Percentiles rank a stretch among this genome's conserved stretches.
These are phyloP conservation scores for Chionis minor DNA, from an alignment of 2,113 vertebrate genomes.

Conservation along the genomic window DNA sequence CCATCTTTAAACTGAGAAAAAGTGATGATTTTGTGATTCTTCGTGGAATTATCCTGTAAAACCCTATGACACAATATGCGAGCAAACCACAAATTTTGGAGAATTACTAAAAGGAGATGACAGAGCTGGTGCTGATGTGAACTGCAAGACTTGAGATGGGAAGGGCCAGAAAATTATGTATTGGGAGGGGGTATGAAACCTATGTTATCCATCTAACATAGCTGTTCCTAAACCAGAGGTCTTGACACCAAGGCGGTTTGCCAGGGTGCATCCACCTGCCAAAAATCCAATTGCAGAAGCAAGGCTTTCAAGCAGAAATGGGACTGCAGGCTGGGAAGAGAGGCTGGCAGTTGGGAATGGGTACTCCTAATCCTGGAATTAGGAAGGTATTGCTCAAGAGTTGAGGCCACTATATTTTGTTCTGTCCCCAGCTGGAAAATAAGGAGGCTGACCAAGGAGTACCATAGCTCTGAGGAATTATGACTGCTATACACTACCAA, in stretches of 20 bases:
- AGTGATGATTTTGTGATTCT: background rate
- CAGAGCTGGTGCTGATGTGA: background rate
- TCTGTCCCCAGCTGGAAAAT: background rate
- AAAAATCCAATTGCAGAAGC: background rate
- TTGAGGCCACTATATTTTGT: background rate
- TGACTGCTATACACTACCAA: background rate
- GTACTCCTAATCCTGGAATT: background rate
- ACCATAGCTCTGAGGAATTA: background rate
- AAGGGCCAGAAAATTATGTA: background rate
- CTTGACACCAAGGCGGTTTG: background rate
- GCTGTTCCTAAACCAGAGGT: background rate
- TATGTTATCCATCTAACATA: background rate
- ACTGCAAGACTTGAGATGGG: background rate
- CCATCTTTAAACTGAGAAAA: background rate
- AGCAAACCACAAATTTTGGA: background rate
- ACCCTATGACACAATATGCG: background rate
- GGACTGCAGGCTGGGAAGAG: background rate
- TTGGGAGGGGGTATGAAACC: background rate
- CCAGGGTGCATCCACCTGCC: background rate
- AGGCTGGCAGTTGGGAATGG: background rate
- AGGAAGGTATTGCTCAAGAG: background rate
- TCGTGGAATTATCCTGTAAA: constrained; percentile 18
- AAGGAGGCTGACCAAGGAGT: background rate
- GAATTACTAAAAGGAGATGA: constrained; percentile 3
- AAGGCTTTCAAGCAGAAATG: background rate